These are phyloP conservation scores for Hirtodrosophila confusa DNA, from an alignment of 2,888 invertebrate species.

Conservation along the genomic window DNA sequence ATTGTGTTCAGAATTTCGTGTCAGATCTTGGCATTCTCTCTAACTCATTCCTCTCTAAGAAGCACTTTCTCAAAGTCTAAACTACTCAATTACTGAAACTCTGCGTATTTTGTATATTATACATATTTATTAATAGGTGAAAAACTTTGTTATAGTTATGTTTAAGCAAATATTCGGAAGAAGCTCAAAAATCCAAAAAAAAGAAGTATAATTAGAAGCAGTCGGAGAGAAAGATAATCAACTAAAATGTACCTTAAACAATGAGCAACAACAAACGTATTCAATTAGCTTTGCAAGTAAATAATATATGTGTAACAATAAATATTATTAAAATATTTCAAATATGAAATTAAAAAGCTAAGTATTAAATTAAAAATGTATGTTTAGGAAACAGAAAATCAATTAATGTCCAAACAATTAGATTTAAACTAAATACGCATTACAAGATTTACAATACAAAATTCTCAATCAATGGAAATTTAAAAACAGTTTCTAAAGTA, in stretches of 20 bases:
- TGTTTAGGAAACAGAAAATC: constrained; percentile 5
- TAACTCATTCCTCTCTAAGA: constrained; percentile 44
- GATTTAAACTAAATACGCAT: constrained; percentile 5
- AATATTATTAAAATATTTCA: constrained; percentile 33
- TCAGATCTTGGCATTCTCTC: constrained; percentile 28
- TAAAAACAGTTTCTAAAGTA: constrained; percentile 8
- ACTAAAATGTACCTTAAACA: constrained; percentile 67
- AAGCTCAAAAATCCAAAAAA: constrained; percentile 58
- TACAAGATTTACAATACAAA: constrained; percentile 22
- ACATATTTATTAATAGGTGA: constrained; percentile 32
- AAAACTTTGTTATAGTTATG: constrained; percentile 7
- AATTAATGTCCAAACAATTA: constrained; percentile 14
- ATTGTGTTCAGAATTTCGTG: constrained; percentile 9
- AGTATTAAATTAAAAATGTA: constrained; percentile 40
- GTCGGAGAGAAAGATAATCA: constrained; percentile 37
- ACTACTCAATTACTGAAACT: constrained; percentile 16
- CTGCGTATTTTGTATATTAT: constrained; percentile 21
- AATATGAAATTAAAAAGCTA: constrained; percentile 34
- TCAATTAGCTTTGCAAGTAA: constrained; percentile 70
- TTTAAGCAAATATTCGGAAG: constrained; percentile 20
- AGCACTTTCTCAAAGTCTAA: constrained; percentile 1
- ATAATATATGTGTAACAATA: constrained; percentile 25
- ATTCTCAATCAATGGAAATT: constrained; percentile 34
- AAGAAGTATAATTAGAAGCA: constrained; percentile 14
- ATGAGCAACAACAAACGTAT: constrained; percentile 61